A percentile compares a stretch with the other conserved stretches of the same genome.
phyloP scores from a whole-genome alignment of 92 coral and sea anemone species.

The Plumapathes pennacea region DNA sequence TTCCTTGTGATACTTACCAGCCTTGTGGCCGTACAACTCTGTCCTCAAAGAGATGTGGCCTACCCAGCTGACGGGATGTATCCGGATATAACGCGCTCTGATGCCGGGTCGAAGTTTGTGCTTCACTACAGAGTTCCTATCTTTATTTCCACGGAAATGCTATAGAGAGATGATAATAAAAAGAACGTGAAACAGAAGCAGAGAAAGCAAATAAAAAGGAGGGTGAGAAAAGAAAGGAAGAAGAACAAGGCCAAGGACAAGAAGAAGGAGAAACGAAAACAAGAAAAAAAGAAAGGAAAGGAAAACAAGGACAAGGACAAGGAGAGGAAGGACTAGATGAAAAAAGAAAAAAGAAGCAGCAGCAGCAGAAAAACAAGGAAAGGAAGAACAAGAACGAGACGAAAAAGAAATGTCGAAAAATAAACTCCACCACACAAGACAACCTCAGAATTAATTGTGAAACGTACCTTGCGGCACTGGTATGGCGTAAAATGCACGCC shows the following conservation, averaged over 20 bases:
- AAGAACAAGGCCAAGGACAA: background rate
- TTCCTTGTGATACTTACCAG: conserved; percentile 58
- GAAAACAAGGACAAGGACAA: no score
- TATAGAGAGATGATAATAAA: background rate
- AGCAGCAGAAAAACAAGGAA: no score
- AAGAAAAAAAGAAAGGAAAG: no score
- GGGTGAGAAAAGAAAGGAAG: background rate
- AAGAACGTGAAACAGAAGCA: no score
- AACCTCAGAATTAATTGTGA: background rate
- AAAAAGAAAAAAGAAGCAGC: no score
- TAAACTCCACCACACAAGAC: no score
- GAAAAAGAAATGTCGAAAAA: no score
- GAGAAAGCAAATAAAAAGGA: no score
- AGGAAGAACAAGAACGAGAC: no score
- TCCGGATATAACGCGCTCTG: conserved; percentile 59
- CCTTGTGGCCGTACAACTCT: conserved; percentile 78
- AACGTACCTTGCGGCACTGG: conserved; percentile 56
- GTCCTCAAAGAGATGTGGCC: conserved; percentile 71
- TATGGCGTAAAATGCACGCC: conserved; percentile 66
- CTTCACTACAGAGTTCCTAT: conserved; percentile 64
- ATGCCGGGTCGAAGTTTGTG: conserved; percentile 65
- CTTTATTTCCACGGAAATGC: conserved; percentile 72
- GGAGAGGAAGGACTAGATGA: no score
- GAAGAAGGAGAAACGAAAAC: no score
- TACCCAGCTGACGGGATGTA: conserved; percentile 75